Conservation (phyloP, 2,113 vertebrate genomes). For the Condylura cristata region DNA sequence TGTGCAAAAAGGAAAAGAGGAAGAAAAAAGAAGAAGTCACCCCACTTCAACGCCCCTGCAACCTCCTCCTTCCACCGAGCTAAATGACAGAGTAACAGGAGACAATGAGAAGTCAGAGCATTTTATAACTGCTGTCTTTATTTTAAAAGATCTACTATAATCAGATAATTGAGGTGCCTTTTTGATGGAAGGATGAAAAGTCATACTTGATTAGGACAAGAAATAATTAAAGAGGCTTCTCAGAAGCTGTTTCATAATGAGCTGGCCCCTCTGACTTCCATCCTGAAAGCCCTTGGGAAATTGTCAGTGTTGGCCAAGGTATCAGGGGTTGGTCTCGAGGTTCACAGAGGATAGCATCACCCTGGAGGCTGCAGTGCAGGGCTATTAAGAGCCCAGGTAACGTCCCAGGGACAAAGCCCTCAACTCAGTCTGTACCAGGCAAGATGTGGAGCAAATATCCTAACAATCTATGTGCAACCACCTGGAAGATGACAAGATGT, state of each 20-base stretch:
- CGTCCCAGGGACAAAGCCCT: conserved; percentile 1
- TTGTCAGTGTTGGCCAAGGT: not conserved
- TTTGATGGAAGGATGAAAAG: conserved; percentile 59
- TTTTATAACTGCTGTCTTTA: conserved; percentile 49
- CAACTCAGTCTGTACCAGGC: not conserved
- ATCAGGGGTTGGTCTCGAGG: not conserved
- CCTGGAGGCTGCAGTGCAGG: not conserved
- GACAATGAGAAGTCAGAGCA: conserved; percentile 51
- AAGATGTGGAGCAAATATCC: not conserved
- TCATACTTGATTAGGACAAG: not conserved
- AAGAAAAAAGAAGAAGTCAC: not conserved
- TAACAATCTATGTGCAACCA: not conserved
- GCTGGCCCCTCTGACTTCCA: not conserved
- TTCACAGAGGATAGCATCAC: not conserved
- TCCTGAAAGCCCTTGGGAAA: not conserved
- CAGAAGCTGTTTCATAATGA: conserved; percentile 22
- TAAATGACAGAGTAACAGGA: conserved; percentile 39
- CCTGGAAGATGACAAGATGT: conserved; percentile 39
- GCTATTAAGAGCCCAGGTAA: not conserved
- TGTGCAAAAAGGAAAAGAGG: not conserved
- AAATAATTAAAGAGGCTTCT: conserved; percentile 45
- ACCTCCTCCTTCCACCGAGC: not conserved
- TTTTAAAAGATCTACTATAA: conserved; percentile 59
- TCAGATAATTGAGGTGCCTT: conserved; percentile 45
- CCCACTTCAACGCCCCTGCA: not conserved